Evolutionary conservation across 2,797 vertebrate genomes (phyloP), one percentile per base, ranked within the genome.

Genomic region (Lateolabrax maculatus): DNA sequence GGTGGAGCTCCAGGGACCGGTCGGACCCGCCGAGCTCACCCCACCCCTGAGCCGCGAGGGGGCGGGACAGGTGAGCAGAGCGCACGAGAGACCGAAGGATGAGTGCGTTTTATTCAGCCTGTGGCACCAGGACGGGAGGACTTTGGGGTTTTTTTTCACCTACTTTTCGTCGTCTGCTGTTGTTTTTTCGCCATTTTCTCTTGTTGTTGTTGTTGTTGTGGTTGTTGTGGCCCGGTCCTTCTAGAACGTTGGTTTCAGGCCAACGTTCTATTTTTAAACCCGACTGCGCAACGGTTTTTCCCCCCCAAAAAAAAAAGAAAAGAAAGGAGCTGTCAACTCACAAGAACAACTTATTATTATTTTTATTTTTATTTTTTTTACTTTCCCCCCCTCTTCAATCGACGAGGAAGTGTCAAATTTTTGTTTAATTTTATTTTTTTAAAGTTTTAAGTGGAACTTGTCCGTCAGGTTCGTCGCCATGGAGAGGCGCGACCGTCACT

Each of bases 61-160:
- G 85, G 90, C 78, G 81, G 77, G 82, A 19, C 84, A 87, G 81
- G 85, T 88, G 60, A 66, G 64, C 64, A 53, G 46, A 56, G 15
- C 1, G n/a, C 57, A 64, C 21, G 80, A 80, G 46, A 62, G 4
- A 4, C 23, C 15, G 23, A 5, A 51, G 39, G 27, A 67, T 61
- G 75, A 6, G 23, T 5, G 51, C 0, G 3, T 31, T 5, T 63
- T 9, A 0, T 1, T n/a, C 9, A 21, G 27, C 2, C 3, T 44
- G 44, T 48, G 52, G 5, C 9, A 19, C 0, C 0, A 3, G 6
- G 7, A 19, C 3, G 0, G 0, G 7, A 7, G 2, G 16, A 19
- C 13, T 41, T 19, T 11, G 0, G n/a, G n/a, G n/a, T n/a, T n/a
- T n/a, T n/a, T 52, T 71, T 77, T 51, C 52, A 57, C 11, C 6